These are phyloP conservation scores for Ligdia adustata DNA, from an alignment of 2,888 invertebrate species.

Conservation along the genomic window DNA sequence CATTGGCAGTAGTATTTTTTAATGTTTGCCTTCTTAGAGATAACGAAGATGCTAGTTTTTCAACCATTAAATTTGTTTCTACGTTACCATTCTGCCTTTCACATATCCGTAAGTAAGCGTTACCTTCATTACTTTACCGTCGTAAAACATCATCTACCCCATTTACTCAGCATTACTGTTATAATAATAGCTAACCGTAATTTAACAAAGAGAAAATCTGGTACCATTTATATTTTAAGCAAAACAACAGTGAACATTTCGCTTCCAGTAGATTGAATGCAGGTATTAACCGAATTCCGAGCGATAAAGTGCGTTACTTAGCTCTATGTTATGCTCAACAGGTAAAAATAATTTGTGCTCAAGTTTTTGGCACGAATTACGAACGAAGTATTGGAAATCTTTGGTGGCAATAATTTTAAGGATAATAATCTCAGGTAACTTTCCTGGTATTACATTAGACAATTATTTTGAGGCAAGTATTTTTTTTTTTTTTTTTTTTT, in stretches of 20 bases:
- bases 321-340: conserved; percentile 51
- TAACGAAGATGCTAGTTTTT: too few species aligned
- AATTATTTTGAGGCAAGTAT: too few species aligned
- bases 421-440: too few species aligned
- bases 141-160: conserved; percentile 33
- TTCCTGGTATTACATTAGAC: too few species aligned
- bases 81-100: conserved; percentile 4
- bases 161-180: conserved; percentile 36
- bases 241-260: conserved; percentile 46
- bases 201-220: conserved; percentile 34
- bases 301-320: conserved; percentile 51
- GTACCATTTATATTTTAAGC: conserved; percentile 32
- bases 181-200: conserved; percentile 36
- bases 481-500: too few species aligned
- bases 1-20: too few species aligned
- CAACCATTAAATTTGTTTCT: too few species aligned
- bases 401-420: too few species aligned
- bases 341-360: conserved; percentile 59
- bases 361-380: conserved; percentile 37
- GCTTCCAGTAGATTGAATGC: conserved; percentile 51
- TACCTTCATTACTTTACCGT: conserved; percentile 27
- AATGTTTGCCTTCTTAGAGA: too few species aligned
- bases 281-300: conserved; percentile 57
- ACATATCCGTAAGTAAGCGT: conserved; percentile 7
- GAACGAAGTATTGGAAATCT: too few species aligned